These are phyloP conservation scores for Caenorhabditis elegans DNA, from an alignment of 1,140 invertebrate genomes.

Conservation along the genomic window DNA sequence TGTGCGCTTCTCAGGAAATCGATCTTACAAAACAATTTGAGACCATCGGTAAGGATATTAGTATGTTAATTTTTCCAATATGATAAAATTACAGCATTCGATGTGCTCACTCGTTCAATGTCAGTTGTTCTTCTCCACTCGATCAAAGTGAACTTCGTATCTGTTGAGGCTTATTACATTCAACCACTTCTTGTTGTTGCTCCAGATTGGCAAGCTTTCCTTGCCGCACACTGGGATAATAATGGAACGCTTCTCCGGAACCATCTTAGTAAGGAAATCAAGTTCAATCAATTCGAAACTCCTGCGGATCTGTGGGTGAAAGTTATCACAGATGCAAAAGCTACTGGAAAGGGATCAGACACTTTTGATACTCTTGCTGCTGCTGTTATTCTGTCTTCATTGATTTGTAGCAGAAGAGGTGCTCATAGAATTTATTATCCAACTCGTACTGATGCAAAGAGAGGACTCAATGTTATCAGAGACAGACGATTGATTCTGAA, in stretches of 20 bases:
- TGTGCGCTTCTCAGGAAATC: constrained; percentile 39
- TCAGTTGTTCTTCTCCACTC: constrained; percentile 35
- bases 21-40: constrained; percentile 39
- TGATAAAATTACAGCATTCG: constrained; percentile 45
- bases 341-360: constrained; percentile 47
- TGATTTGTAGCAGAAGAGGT: constrained; percentile 50
- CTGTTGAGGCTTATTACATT: constrained; percentile 36
- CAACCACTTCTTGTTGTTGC: not conserved
- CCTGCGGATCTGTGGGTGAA: constrained; percentile 40
- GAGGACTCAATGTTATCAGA: constrained; percentile 45
- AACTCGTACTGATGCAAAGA: constrained; percentile 30
- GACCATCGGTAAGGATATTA: constrained; percentile 24
- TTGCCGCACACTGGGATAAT: constrained; percentile 44
- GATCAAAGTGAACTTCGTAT: constrained; percentile 35
- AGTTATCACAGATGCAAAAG: constrained; percentile 27
- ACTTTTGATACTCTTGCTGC: constrained; percentile 56
- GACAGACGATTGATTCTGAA: constrained; percentile 43
- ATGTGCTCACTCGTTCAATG: constrained; percentile 14
- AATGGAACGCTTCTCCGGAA: constrained; percentile 7
- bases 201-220: constrained; percentile 37
- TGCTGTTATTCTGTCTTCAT: constrained; percentile 58
- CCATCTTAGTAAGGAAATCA: constrained; percentile 46
- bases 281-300: constrained; percentile 43
- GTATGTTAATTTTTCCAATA: not conserved
- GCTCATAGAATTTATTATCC: constrained; percentile 51